Conservation (phyloP, 2,888 invertebrate species). For the Drosophila suboccidentalis region DNA sequence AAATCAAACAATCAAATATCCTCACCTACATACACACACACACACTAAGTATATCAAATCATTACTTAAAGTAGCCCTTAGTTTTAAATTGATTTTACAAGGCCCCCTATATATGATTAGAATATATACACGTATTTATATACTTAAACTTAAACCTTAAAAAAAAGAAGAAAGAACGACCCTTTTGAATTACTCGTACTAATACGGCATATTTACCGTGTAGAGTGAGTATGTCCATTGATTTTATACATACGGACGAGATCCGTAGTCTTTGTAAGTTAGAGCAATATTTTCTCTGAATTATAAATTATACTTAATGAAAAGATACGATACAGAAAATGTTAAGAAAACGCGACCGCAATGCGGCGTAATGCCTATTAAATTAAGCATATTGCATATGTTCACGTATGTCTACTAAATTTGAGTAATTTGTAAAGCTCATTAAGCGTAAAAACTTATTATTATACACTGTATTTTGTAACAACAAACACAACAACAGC, state of each 20-base stretch:
- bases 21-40: constrained; percentile 13
- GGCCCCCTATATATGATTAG: constrained; percentile 52
- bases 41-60: constrained; percentile 58
- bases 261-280: constrained; percentile 52
- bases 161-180: constrained; percentile 26
- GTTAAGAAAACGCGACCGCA: constrained; percentile 42
- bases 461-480: constrained; percentile 69
- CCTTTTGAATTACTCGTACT: constrained; percentile 51
- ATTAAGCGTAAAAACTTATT: constrained; percentile 56
- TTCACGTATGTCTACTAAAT: constrained; percentile 61
- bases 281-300: constrained; percentile 60
- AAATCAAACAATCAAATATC: constrained; percentile 32
- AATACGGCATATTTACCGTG: constrained; percentile 30
- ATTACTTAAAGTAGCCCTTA: constrained; percentile 76
- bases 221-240: constrained; percentile 46
- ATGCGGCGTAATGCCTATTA: constrained; percentile 73
- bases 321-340: constrained; percentile 24
- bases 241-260: constrained; percentile 41
- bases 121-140: constrained; percentile 45
- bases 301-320: constrained; percentile 39
- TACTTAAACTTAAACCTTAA: constrained; percentile 44
- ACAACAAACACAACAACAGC: constrained; percentile 41
- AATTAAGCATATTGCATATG: constrained; percentile 64
- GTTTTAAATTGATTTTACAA: constrained; percentile 69
- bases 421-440: constrained; percentile 66